Conservation (phyloP, 2,797 vertebrate species). For the Paramormyrops hopkinsi region DNA sequence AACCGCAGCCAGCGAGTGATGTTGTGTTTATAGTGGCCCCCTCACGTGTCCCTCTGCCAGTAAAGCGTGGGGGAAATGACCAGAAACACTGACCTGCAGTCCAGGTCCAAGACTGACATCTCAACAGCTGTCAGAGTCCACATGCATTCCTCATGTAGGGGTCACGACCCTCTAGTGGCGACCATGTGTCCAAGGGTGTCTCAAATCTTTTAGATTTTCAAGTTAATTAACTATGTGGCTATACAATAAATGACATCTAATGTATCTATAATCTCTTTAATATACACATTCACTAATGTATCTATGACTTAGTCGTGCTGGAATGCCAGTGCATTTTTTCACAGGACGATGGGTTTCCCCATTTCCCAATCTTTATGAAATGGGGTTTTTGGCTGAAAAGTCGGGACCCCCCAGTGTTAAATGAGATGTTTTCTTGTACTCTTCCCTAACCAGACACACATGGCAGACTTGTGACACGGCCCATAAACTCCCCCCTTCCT, state of each 20-base stretch:
- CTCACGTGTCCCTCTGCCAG: neutral
- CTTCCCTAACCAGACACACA: constrained; percentile 36
- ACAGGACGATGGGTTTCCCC: neutral
- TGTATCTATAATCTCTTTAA: neutral
- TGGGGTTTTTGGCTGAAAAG: neutral
- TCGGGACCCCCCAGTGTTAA: constrained; percentile 2
- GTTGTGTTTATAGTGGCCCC: neutral
- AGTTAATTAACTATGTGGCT: neutral
- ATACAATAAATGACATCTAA: neutral
- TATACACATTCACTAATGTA: neutral
- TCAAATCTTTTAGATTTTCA: neutral
- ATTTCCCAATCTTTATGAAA: neutral
- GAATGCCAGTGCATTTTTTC: neutral
- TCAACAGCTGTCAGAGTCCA: neutral
- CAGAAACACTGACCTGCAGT: neutral
- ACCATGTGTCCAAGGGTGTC: neutral
- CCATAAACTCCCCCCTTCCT: constrained; percentile 29
- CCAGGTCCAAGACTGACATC: neutral
- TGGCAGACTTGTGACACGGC: constrained; percentile 36
- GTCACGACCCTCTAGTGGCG: neutral
- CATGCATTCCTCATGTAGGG: neutral
- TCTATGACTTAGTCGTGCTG: neutral
- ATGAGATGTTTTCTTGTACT: neutral
- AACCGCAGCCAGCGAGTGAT: neutral
- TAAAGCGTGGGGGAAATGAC: neutral